Evolutionary conservation across 2,797 vertebrate genomes (phyloP).

Genomic region (Octomys mimax): DNA sequence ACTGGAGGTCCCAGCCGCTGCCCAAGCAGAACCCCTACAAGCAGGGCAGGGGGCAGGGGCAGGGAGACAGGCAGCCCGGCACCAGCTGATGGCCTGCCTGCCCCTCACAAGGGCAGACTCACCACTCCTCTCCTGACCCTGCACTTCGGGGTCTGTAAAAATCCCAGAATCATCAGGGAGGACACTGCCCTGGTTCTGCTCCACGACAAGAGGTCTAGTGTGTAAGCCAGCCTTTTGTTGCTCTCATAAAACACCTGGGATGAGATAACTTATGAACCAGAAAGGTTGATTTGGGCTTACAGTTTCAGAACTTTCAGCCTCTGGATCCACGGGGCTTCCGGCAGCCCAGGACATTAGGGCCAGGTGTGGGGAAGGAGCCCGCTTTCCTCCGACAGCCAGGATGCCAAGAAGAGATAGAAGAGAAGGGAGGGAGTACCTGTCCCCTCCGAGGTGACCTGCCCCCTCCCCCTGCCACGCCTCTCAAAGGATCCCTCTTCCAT

Average conservation of each 20-base stretch:
- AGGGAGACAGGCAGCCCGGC: not conserved
- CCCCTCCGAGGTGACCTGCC: not conserved
- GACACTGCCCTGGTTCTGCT: not conserved
- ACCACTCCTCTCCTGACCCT: not conserved
- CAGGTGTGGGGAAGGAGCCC: not conserved
- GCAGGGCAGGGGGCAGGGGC: not conserved
- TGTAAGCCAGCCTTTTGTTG: not conserved
- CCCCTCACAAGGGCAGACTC: not conserved
- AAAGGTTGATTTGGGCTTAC: not conserved
- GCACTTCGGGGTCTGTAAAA: not conserved
- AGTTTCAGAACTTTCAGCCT: not conserved
- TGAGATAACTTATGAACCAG: too few relatives aligned
- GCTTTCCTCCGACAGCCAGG: too few relatives aligned
- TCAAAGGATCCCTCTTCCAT: not conserved
- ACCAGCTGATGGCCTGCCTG: not conserved
- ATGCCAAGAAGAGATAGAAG: not conserved
- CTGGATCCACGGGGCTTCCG: not conserved
- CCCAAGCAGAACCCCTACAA: not conserved
- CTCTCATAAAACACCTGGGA: not conserved
- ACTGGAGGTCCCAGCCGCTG: not conserved
- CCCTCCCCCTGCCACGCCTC: too few relatives aligned
- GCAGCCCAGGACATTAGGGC: not conserved
- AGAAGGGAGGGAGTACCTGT: not conserved
- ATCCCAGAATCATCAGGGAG: not conserved
- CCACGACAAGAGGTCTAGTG: not conserved